Evolutionary conservation across 2,888 invertebrate species (phyloP).

Genomic region (Agrilus cyanescens): DNA sequence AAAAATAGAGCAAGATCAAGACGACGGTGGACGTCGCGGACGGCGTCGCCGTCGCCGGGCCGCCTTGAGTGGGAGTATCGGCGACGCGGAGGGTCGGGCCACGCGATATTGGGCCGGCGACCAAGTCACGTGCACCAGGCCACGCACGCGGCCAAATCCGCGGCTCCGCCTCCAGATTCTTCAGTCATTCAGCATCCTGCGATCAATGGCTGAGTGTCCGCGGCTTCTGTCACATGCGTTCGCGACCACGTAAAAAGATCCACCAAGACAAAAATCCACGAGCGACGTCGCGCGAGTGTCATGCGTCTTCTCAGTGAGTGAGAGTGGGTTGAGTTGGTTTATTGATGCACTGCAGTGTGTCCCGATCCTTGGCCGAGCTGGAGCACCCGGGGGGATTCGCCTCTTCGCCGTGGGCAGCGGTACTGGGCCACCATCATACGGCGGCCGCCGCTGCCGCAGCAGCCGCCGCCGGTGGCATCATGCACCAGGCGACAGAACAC

Average conservation of each 20-base stretch:
- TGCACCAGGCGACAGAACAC: constrained; percentile 37
- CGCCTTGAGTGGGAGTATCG: constrained; percentile 30
- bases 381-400: constrained; percentile 66
- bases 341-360: constrained; percentile 31
- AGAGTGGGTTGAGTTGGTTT: constrained; percentile 14
- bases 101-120: constrained; percentile 24
- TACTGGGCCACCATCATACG: constrained; percentile 53
- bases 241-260: constrained; percentile 1
- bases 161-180: constrained; percentile 36
- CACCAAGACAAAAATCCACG: not conserved
- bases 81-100: constrained; percentile 22
- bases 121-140: constrained; percentile 37
- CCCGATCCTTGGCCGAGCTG: constrained; percentile 38
- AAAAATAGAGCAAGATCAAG: too few species aligned
- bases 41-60: constrained; percentile 6
- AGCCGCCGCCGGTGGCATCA: constrained; percentile 33
- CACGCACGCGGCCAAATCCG: constrained; percentile 40
- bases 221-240: constrained; percentile 47
- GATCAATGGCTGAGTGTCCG: constrained; percentile 56
- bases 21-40: too few species aligned
- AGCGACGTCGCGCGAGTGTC: constrained; percentile 33
- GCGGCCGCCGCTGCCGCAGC: constrained; percentile 35
- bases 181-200: constrained; percentile 34
- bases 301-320: constrained; percentile 9
- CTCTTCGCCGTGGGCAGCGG: constrained; percentile 65